Evolutionary conservation across 2,797 vertebrate species (phyloP).

Genomic region (Chiroxiphia lanceolata): DNA sequence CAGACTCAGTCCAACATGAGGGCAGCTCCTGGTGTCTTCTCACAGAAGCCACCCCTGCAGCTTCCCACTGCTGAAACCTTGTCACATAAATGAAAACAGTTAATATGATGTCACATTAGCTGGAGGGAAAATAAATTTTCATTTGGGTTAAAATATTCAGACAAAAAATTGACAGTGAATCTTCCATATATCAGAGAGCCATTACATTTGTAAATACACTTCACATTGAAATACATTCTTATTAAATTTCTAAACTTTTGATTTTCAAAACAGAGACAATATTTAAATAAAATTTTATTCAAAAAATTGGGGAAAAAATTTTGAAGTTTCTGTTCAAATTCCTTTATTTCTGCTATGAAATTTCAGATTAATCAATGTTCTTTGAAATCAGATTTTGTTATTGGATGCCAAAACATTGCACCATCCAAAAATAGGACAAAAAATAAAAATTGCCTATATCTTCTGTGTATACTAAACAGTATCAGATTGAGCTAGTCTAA

Average conservation of each 20-base stretch:
- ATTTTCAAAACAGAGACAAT: neutral
- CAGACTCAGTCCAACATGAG: neutral
- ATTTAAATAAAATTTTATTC: neutral
- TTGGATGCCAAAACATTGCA: neutral
- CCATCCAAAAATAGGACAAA: neutral
- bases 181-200: neutral
- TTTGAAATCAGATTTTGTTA: neutral
- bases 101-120: rapidly evolving
- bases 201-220: neutral
- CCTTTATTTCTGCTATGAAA: neutral
- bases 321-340: neutral
- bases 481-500: neutral
- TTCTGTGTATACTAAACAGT: neutral
- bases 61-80: neutral
- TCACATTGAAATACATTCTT: neutral
- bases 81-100: neutral
- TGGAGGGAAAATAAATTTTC: neutral
- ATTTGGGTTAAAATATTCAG: neutral
- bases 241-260: neutral
- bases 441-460: neutral
- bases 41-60: neutral
- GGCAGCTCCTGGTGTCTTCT: neutral
- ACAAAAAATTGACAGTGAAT: neutral
- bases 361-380: neutral
- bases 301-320: neutral